A percentile compares a stretch with the other conserved stretches of the same genome.
Evolutionary conservation across 2,797 vertebrate species (phyloP).

Genomic region (Chloroceryle amazona): DNA sequence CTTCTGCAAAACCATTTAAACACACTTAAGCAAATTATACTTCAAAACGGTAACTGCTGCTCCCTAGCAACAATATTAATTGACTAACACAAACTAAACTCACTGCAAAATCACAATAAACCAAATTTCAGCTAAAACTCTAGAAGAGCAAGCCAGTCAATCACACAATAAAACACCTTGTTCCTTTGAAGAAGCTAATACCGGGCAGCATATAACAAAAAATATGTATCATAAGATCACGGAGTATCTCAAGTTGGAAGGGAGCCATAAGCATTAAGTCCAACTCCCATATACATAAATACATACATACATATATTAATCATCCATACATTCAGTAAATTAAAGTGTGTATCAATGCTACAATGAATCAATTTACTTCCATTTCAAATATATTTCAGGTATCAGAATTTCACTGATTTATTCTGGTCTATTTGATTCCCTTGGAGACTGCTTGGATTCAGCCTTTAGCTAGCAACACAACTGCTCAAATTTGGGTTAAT

Average conservation of each 20-base stretch:
- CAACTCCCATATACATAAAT: not conserved
- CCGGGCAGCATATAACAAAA: not conserved
- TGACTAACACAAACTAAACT: conserved; percentile 19
- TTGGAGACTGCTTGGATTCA: conserved; percentile 2
- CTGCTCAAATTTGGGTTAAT: not conserved
- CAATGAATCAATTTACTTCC: not conserved
- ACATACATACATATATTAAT: not conserved
- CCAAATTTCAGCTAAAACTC: not conserved
- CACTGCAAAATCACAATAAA: conserved; percentile 32
- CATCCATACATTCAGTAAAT: not conserved
- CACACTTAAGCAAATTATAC: conserved; percentile 53
- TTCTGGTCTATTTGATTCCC: not conserved
- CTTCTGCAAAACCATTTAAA: conserved; percentile 59
- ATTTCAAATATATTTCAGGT: not conserved
- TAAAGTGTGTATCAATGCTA: not conserved
- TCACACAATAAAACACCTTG: not conserved
- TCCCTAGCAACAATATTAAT: conserved; percentile 68
- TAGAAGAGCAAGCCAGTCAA: not conserved
- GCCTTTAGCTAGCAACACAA: not conserved
- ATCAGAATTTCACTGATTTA: not conserved
- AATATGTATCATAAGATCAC: not conserved
- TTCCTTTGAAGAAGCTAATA: not conserved
- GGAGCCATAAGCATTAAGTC: not conserved
- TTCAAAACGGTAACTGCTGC: conserved; percentile 24
- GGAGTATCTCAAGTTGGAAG: not conserved